These are phyloP conservation scores for Hemichromis elongatus DNA, from an alignment of 2,113 vertebrate genomes.

Conservation along the genomic window DNA sequence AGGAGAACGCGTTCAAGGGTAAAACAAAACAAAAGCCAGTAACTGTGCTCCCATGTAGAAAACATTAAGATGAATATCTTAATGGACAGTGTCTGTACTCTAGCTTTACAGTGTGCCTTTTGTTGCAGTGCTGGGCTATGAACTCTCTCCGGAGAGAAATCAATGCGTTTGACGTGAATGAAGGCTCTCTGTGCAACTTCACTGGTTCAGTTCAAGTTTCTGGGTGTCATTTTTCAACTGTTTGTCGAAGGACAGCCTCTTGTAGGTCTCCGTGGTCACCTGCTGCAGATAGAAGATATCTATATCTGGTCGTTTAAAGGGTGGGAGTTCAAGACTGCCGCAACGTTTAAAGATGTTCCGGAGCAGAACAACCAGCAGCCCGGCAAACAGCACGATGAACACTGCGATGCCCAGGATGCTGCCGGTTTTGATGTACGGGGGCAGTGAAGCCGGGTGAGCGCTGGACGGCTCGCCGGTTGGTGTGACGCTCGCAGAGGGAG, in stretches of 20 bases:
- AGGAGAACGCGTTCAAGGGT: background rate
- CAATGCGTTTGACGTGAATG: background rate
- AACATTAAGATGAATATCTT: background rate
- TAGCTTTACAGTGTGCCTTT: background rate
- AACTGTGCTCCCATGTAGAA: background rate
- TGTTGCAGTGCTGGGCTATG: background rate
- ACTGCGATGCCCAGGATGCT: conserved; percentile 50
- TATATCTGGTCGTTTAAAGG: conserved; percentile 17
- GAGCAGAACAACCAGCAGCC: background rate
- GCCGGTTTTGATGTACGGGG: conserved; percentile 49
- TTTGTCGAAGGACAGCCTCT: conserved; percentile 48
- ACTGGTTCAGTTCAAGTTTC: background rate
- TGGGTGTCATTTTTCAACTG: background rate
- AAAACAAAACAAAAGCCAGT: background rate
- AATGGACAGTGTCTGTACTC: background rate
- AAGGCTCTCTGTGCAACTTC: background rate
- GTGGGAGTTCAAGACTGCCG: background rate
- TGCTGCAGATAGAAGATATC: conserved; percentile 64
- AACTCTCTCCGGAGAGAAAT: background rate
- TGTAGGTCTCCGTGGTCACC: conserved; percentile 57
- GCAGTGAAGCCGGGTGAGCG: background rate
- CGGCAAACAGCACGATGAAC: background rate
- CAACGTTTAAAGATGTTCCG: background rate
- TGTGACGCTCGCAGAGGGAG: fast-evolving
- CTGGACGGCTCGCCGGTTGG: fast-evolving